Evolutionary conservation across 2,797 vertebrate genomes (phyloP).

Genomic region (Choloepus didactylus): DNA sequence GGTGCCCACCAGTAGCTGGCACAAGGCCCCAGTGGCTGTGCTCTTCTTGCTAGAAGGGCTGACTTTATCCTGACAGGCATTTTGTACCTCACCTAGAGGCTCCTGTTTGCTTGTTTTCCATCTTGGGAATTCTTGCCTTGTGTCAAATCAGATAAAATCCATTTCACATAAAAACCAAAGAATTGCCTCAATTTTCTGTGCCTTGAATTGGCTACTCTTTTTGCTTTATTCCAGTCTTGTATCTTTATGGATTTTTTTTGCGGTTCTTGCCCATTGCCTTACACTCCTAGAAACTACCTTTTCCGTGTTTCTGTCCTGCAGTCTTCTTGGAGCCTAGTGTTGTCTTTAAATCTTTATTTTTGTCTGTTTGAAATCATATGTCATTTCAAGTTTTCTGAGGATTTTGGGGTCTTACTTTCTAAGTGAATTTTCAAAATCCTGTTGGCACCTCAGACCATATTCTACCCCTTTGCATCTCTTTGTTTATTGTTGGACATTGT

Average conservation of each 20-base stretch:
- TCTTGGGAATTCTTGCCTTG: background rate
- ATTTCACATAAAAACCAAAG: background rate
- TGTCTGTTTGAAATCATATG: background rate
- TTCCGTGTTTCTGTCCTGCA: background rate
- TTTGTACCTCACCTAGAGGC: background rate
- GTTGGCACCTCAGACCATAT: background rate
- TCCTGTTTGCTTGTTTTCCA: background rate
- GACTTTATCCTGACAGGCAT: background rate
- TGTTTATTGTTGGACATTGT: background rate
- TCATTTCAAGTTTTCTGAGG: conserved; percentile 10
- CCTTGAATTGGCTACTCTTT: background rate
- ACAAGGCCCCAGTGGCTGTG: background rate
- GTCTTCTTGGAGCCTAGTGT: background rate
- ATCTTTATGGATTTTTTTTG: background rate
- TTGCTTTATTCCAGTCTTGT: background rate
- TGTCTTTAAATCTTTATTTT: background rate
- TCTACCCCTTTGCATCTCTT: background rate
- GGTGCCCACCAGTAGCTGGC: background rate
- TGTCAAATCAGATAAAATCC: background rate
- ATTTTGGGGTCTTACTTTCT: background rate
- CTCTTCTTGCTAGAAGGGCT: background rate
- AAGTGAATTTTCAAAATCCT: background rate
- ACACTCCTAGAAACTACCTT: background rate
- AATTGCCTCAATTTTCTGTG: background rate
- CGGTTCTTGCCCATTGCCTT: background rate